Conservation (phyloP, 2,888 invertebrate species). For the Spodoptera exigua region DNA sequence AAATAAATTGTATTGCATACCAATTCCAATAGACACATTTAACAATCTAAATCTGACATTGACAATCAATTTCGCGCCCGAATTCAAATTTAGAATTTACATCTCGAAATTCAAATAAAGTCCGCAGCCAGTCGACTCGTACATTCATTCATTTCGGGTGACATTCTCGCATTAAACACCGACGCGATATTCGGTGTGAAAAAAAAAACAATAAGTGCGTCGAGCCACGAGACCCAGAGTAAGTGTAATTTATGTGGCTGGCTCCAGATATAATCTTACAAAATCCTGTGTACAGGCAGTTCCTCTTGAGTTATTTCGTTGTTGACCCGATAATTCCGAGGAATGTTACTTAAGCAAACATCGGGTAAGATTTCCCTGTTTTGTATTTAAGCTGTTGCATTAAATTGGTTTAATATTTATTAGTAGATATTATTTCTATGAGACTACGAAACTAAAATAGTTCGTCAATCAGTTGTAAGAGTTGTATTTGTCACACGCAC, state of each 20-base stretch:
- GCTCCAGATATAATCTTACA: constrained; percentile 58
- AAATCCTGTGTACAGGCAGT: constrained; percentile 56
- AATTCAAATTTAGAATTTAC: constrained; percentile 22
- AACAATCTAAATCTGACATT: not conserved
- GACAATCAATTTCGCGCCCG: not conserved
- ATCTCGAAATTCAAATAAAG: constrained; percentile 33
- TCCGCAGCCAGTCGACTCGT: constrained; percentile 27
- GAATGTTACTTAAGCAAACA: constrained; percentile 43
- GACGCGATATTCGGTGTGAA: constrained; percentile 39
- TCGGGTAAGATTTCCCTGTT: constrained; percentile 37
- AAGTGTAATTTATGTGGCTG: constrained; percentile 60
- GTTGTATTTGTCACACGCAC: not conserved
- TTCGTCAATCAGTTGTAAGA: not conserved
- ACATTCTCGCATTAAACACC: constrained; percentile 46
- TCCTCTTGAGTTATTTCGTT: constrained; percentile 55
- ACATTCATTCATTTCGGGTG: constrained; percentile 42
- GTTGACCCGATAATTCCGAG: constrained; percentile 56
- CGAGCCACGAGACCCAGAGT: constrained; percentile 43
- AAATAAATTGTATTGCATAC: not conserved
- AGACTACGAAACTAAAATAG: not conserved
- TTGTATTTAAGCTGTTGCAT: constrained; percentile 31
- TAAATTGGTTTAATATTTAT: constrained; percentile 24
- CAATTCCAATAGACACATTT: not conserved
- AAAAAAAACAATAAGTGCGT: constrained; percentile 55
- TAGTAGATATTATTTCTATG: not conserved